A percentile compares a stretch with the other conserved stretches of the same genome.
These are phyloP conservation scores for Orius insidiosus DNA, from an alignment of 1,140 invertebrate species.

Conservation along the genomic window DNA sequence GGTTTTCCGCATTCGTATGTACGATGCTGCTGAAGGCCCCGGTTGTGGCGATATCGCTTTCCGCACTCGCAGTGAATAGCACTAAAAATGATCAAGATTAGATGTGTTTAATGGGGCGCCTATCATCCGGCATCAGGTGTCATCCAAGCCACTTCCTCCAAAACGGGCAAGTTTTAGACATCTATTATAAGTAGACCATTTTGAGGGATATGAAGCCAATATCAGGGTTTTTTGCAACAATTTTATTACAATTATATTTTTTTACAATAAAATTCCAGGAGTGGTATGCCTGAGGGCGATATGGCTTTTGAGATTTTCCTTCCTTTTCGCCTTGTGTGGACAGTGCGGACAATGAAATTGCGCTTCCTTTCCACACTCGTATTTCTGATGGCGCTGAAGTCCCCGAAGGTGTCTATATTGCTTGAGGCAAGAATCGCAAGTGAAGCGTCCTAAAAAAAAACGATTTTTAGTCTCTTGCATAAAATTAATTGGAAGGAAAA, in stretches of 20 bases:
- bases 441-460: not conserved
- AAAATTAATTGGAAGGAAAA: not conserved
- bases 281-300: conserved; percentile 9
- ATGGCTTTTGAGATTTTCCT: conserved; percentile 26
- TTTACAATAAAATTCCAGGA: no score
- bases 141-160: no score
- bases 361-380: conserved; percentile 19
- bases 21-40: conserved; percentile 24
- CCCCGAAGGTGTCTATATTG: conserved; percentile 11
- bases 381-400: conserved; percentile 16
- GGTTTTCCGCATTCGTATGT: conserved; percentile 42
- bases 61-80: conserved; percentile 26
- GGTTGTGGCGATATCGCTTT: conserved; percentile 18
- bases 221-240: no score
- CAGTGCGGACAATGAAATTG: conserved; percentile 25
- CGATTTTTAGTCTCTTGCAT: no score
- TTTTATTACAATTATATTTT: no score
- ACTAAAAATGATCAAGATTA: conserved; percentile 23
- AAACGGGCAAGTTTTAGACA: no score
- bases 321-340: conserved; percentile 28
- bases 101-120: no score
- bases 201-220: no score
- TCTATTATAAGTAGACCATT: no score
- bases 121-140: no score
- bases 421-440: conserved; percentile 12